Conservation (phyloP, 2,888 invertebrate species). For the Thereva unica region DNA sequence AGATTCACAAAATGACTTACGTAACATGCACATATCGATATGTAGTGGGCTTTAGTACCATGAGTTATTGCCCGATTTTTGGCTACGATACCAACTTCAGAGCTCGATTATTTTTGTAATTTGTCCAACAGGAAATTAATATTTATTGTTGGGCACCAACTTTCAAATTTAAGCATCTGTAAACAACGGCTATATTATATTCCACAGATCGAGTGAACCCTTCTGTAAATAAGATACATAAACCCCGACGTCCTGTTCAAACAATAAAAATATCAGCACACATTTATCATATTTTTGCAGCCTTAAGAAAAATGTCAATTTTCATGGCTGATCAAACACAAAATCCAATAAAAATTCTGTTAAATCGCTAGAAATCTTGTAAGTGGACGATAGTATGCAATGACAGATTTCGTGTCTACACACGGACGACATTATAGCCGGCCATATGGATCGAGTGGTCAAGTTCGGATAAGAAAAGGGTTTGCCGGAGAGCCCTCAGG, state of each 20-base stretch:
- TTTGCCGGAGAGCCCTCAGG: background rate
- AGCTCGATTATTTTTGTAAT: background rate
- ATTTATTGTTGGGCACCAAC: constrained; percentile 2
- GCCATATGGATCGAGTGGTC: constrained; percentile 5
- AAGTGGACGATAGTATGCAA: background rate
- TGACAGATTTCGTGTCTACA: background rate
- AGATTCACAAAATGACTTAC: constrained; percentile 6
- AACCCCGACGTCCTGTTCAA: constrained; percentile 17
- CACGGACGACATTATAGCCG: too few species aligned
- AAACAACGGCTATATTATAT: too few species aligned
- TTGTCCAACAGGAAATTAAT: background rate
- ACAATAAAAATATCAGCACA: constrained; percentile 28
- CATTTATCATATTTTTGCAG: constrained; percentile 33
- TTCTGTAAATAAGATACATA: constrained; percentile 6
- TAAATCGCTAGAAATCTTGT: constrained; percentile 18
- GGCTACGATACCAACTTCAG: constrained; percentile 5
- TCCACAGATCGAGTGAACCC: background rate
- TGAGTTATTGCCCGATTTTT: constrained; percentile 20
- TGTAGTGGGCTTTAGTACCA: constrained; percentile 7
- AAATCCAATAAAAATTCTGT: constrained; percentile 35
- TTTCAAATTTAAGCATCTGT: background rate
- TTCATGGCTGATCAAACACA: constrained; percentile 32
- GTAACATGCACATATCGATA: constrained; percentile 8
- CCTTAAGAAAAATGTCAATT: constrained; percentile 32
- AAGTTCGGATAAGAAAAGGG: constrained; percentile 24